phyloP scores from a whole-genome alignment of 1,140 invertebrate species.

The Microplitis demolitor region DNA sequence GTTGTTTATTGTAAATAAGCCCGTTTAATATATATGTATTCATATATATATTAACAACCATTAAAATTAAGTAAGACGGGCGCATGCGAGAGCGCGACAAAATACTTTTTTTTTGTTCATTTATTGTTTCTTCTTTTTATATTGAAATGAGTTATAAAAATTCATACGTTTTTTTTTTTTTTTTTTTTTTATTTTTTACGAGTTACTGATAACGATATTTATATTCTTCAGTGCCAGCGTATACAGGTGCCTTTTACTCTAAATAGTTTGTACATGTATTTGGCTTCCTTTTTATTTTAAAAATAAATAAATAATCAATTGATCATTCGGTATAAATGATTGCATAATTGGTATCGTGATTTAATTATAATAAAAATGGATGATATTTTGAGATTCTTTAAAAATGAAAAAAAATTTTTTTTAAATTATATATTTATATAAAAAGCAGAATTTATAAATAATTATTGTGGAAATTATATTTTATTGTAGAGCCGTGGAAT shows the following conservation, averaged over 20 bases:
- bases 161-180: constrained; percentile 15
- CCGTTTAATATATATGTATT: background rate
- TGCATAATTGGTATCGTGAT: too few relatives aligned
- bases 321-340: background rate
- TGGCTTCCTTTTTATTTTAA: constrained; percentile 13
- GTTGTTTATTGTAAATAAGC: background rate
- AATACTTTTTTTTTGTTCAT: constrained; percentile 40
- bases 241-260: constrained; percentile 43
- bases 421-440: background rate
- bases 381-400: background rate
- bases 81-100: constrained; percentile 27
- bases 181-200: background rate
- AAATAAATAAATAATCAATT: background rate
- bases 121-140: constrained; percentile 34
- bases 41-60: background rate
- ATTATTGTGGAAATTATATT: constrained; percentile 27
- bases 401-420: background rate
- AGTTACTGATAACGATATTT: constrained; percentile 36
- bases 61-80: constrained; percentile 38
- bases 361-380: background rate
- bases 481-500: constrained; percentile 32
- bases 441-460: too few relatives aligned
- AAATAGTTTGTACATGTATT: constrained; percentile 10
- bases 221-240: constrained; percentile 43
- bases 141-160: constrained; percentile 15